Evolutionary conservation across 1,140 invertebrate species (phyloP).

Genomic region (Copidosoma floridanum): DNA sequence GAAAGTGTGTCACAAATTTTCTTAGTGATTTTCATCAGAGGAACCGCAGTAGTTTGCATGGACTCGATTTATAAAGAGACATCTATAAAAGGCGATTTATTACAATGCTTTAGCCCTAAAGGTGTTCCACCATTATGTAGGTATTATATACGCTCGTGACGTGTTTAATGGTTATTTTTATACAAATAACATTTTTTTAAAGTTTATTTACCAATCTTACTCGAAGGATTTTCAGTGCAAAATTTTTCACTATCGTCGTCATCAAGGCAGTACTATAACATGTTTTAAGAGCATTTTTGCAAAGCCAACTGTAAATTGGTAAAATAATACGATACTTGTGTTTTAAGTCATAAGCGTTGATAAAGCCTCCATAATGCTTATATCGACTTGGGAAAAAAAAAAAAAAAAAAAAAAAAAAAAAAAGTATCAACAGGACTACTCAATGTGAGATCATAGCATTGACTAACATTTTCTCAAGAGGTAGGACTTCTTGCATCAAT

Average conservation of each 20-base stretch:
- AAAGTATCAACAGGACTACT: too few species aligned
- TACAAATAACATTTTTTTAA: slow-evolving; percentile 18
- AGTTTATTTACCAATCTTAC: background rate
- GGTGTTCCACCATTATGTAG: slow-evolving; percentile 22
- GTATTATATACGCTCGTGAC: slow-evolving; percentile 27
- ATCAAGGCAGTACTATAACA: slow-evolving; percentile 21
- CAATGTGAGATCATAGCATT: too few species aligned
- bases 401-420: too few species aligned
- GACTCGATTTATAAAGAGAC: slow-evolving; percentile 25
- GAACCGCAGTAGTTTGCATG: slow-evolving; percentile 19
- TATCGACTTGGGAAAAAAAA: slow-evolving; percentile 1
- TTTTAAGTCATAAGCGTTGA: slow-evolving; percentile 26
- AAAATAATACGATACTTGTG: slow-evolving; percentile 12
- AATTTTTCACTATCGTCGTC: slow-evolving; percentile 4
- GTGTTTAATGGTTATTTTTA: slow-evolving; percentile 16
- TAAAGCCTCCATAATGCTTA: slow-evolving; percentile 25
- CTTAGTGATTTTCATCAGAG: background rate
- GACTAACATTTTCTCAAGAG: slow-evolving; percentile 18
- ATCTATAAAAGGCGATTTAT: slow-evolving; percentile 26
- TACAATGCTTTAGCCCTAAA: slow-evolving; percentile 21
- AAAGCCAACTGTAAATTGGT: slow-evolving; percentile 7
- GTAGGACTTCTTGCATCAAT: slow-evolving; percentile 17
- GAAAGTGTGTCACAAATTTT: slow-evolving; percentile 5
- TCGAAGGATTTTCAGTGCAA: slow-evolving; percentile 14
- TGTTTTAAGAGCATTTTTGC: slow-evolving; percentile 6